Base-by-base conservation (phyloP, 2,113 vertebrate genomes). In the Romanogobio albipinnatus region DNA sequence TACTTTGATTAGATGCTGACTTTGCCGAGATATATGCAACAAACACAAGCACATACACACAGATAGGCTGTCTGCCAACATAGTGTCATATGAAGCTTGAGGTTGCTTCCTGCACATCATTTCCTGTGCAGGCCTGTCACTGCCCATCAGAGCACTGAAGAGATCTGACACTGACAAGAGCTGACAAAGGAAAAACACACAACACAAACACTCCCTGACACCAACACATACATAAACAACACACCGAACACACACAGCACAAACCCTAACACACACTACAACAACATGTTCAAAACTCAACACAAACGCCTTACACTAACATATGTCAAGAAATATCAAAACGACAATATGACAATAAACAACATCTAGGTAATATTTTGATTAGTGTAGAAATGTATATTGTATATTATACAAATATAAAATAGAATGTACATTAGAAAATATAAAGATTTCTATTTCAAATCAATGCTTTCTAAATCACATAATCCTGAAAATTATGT, bases 41-140 rank as follows among this genome's bases (percentile, higher is more conserved):
- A 24, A 47, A 43, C 33, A 87, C 39, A 83, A 13, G 15, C 59
- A 51, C 17, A n/a, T n/a, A 75, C 78, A 82, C 73, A 83, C 6
- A 61, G 59, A 53, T 26, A 8, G 29, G 49, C 86, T 36, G 19
- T 64, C 77, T 85, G 58, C n/a, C 29, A 70, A 53, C 61, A 81
- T 9, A 39, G 45, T 68, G 81, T 71, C 64, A 82, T 71, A 56
- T 43, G 33, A 49, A 39, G 83, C 83, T 84, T 3, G 15, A 43
- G 75, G 83, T 78, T 84, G 22, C 74, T 77, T 84, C 83, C 74
- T 84, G 74, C 62, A 53, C 73, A 84, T 84, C 83, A 84, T 84
- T 84, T 84, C 83, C 83, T 84, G 81, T 82, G 81, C 81, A 0
- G 49, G 79, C 6, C 66, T 82, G 83, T 84, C 83, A 84, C 62